Evolutionary conservation across 2,797 vertebrate genomes (phyloP).

Genomic region (Enteromius fasciolatus): DNA sequence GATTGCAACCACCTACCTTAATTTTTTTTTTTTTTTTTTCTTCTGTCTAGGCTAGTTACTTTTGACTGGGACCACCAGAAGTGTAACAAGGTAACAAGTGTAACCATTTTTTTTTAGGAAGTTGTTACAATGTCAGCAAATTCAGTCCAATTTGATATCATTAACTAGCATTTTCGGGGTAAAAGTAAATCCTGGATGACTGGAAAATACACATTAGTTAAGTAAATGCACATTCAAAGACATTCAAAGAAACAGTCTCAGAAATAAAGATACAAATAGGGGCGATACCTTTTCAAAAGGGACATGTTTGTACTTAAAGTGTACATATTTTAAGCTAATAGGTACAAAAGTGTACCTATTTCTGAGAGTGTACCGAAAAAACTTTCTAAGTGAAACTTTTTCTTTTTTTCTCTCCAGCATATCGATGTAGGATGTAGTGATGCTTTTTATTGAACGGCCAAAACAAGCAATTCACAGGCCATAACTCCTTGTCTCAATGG

Average conservation of each 20-base stretch:
- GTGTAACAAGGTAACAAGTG: not conserved
- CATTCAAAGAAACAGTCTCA: not conserved
- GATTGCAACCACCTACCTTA: no score
- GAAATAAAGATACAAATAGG: no score
- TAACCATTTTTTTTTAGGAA: not conserved
- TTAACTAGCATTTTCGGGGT: not conserved
- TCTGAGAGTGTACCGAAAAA: not conserved
- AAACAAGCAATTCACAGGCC: constrained; percentile 84
- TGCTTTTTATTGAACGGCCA: constrained; percentile 79
- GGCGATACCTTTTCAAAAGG: no score
- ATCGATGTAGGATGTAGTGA: constrained; percentile 62
- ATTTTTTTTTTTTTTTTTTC: no score
- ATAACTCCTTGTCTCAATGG: constrained; percentile 82
- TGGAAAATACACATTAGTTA: not conserved
- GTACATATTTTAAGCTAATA: no score
- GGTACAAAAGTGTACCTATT: no score
- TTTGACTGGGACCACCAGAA: not conserved
- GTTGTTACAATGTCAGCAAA: not conserved
- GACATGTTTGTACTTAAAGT: no score
- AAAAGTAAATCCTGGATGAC: not conserved
- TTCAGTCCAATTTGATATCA: not conserved
- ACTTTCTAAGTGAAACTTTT: not conserved
- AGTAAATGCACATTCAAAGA: not conserved
- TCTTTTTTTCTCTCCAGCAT: constrained; percentile 32
- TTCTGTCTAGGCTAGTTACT: not conserved